Conservation (phyloP, 2,888 invertebrate species). For the Troilus luridus region DNA sequence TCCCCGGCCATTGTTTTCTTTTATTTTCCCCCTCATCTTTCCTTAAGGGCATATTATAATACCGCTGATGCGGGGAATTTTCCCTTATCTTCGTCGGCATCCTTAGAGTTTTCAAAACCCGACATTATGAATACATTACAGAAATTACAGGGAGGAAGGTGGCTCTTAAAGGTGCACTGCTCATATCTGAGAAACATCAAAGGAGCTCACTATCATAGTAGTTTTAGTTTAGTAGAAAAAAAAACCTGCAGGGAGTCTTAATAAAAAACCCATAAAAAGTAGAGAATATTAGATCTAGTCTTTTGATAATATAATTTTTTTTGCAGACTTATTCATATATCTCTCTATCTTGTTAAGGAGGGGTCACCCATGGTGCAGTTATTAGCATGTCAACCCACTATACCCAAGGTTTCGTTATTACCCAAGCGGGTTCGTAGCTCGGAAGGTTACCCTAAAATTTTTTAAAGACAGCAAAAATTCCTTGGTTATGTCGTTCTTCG, state of each 20-base stretch:
- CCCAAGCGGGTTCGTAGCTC: too few species aligned
- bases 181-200: background rate
- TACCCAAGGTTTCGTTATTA: too few species aligned
- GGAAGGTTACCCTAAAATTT: too few species aligned
- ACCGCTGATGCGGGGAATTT: constrained; percentile 23
- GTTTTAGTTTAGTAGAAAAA: background rate
- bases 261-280: background rate
- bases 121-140: constrained; percentile 25
- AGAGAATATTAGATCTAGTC: too few species aligned
- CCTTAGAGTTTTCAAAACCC: constrained; percentile 1
- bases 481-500: too few species aligned
- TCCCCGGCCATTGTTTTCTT: background rate
- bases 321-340: too few species aligned
- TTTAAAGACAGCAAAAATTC: too few species aligned
- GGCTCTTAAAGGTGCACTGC: background rate
- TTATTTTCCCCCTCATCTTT: background rate
- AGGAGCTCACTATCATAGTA: background rate
- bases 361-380: too few species aligned
- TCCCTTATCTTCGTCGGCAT: background rate
- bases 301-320: too few species aligned
- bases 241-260: background rate
- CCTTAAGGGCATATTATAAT: constrained; percentile 8
- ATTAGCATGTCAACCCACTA: too few species aligned
- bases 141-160: background rate
- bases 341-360: too few species aligned